Percentiles rank a stretch among this genome's conserved stretches.
Conservation (phyloP, 2,797 vertebrate genomes). For the Serranus cabrilla region DNA sequence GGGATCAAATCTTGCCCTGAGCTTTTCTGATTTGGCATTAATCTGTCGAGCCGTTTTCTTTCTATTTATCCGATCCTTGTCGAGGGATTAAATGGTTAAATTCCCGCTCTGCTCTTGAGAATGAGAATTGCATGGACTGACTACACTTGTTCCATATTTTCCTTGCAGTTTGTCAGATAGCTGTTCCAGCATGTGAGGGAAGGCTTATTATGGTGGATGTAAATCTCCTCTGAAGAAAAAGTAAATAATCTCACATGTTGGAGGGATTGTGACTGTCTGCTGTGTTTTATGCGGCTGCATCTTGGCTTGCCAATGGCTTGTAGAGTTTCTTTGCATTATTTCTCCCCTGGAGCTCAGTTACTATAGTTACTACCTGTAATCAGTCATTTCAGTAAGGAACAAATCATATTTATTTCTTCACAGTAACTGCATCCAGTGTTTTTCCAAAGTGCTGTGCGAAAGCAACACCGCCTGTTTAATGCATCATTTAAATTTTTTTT, state of each 20-base stretch:
- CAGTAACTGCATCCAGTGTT: conserved; percentile 9
- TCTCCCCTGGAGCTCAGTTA: conserved; percentile 35
- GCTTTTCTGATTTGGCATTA: conserved; percentile 80
- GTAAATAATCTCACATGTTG: conserved; percentile 63
- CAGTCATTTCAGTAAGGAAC: conserved; percentile 24
- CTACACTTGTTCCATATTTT: conserved; percentile 49
- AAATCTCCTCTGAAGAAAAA: conserved; percentile 67
- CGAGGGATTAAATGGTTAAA: conserved; percentile 80
- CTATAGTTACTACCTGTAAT: conserved; percentile 55
- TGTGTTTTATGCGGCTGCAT: conserved; percentile 39
- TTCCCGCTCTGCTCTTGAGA: conserved; percentile 55
- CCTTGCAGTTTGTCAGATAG: conserved; percentile 48
- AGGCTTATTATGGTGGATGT: conserved; percentile 58
- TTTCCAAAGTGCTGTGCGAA: conserved; percentile 19
- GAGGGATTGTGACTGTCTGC: conserved; percentile 57
- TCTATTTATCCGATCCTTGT: conserved; percentile 62
- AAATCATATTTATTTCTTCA: conserved; percentile 29
- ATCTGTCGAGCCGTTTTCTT: conserved; percentile 71
- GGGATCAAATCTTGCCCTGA: conserved; percentile 73
- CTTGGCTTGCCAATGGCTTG: conserved; percentile 34
- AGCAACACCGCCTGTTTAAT: conserved; percentile 31
- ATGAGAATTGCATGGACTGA: conserved; percentile 51
- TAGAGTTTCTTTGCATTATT: conserved; percentile 21
- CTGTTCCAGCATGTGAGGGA: conserved; percentile 39
- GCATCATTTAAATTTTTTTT: conserved; percentile 30